phyloP scores from a whole-genome alignment of 2,113 vertebrate genomes.

The Taxidea taxus region DNA sequence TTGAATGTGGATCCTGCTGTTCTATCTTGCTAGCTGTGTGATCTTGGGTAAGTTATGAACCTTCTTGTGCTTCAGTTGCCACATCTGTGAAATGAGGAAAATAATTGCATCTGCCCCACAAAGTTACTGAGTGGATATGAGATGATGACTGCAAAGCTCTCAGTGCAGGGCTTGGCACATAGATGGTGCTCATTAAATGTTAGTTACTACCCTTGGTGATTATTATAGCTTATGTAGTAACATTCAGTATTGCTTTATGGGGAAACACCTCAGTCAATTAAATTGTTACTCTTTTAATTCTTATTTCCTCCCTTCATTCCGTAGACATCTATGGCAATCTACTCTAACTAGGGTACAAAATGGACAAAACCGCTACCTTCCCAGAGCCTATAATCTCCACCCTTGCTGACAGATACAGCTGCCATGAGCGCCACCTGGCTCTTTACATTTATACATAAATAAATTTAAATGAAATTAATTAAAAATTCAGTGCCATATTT shows the following conservation, averaged over 20 bases:
- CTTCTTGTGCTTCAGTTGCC: background rate
- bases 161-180: background rate
- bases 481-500: background rate
- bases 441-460: background rate
- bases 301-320: background rate
- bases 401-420: background rate
- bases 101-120: background rate
- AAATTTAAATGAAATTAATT: background rate
- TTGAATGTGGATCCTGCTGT: background rate
- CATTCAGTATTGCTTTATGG: background rate
- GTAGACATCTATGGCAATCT: rapidly evolving
- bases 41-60: background rate
- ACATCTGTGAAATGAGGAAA: background rate
- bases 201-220: background rate
- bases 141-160: background rate
- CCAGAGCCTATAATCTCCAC: background rate
- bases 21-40: background rate
- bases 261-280: background rate
- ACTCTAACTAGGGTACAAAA: background rate
- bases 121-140: background rate
- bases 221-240: too few relatives aligned
- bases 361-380: background rate
- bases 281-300: background rate
- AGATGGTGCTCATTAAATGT: background rate
- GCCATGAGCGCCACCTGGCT: too few relatives aligned